A percentile compares a stretch with the other conserved stretches of the same genome.
phyloP scores from a whole-genome alignment of 2,113 vertebrate genomes.

The Astur gentilis region DNA sequence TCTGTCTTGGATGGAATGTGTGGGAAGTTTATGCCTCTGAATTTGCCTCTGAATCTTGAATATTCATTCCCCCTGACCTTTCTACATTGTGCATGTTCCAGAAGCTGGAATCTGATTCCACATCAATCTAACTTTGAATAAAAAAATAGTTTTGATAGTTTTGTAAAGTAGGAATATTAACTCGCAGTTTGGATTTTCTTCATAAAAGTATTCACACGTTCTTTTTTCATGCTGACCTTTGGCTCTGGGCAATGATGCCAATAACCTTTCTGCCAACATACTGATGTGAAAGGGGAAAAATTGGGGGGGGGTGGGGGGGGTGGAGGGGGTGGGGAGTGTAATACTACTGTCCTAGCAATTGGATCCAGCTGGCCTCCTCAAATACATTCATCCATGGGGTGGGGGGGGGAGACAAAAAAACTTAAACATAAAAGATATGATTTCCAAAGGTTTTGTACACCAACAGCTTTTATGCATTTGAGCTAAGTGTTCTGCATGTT shows the following conservation, averaged over 20 bases:
- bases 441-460: constrained; percentile 5
- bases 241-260: constrained; percentile 30
- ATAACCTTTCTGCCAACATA: constrained; percentile 47
- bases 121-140: background rate
- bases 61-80: constrained; percentile 42
- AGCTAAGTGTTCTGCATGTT: background rate
- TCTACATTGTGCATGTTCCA: background rate
- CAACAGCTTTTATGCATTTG: constrained; percentile 2
- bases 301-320: background rate
- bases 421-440: background rate
- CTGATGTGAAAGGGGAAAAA: constrained; percentile 50
- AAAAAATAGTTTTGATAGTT: background rate
- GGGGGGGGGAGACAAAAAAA: background rate
- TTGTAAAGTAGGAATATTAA: background rate
- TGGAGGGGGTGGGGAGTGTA: background rate
- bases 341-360: constrained; percentile 51
- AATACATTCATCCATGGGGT: background rate
- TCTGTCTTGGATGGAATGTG: constrained; percentile 23
- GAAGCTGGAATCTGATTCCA: constrained; percentile 18
- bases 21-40: constrained; percentile 34
- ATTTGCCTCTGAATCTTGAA: constrained; percentile 41
- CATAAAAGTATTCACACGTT: background rate
- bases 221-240: constrained; percentile 47
- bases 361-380: constrained; percentile 37
- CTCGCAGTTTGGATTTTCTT: constrained; percentile 36